These are phyloP conservation scores for Drosophila sproati DNA, from an alignment of 1,140 invertebrate genomes.

Conservation along the genomic window DNA sequence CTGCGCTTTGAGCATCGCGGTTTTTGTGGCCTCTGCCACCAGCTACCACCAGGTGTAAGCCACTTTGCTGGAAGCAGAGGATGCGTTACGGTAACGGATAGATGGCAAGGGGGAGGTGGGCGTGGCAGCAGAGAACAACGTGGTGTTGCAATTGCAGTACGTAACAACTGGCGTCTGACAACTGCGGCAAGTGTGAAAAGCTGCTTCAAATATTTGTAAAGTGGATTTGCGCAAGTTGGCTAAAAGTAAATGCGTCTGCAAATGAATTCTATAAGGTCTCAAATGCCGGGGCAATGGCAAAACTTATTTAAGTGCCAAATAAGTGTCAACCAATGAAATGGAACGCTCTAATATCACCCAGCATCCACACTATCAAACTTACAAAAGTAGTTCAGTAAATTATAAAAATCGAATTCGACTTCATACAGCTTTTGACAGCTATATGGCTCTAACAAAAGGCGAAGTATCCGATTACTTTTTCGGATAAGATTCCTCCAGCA, in stretches of 20 bases:
- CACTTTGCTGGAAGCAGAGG: conserved; percentile 26
- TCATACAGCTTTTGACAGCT: not conserved
- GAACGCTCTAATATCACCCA: conserved; percentile 18
- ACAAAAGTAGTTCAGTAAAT: conserved; percentile 2
- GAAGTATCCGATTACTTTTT: too few species aligned
- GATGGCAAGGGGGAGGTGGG: conserved; percentile 9
- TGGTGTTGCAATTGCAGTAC: conserved; percentile 53
- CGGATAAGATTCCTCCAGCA: too few species aligned
- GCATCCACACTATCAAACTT: conserved; percentile 8
- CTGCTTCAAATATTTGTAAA: conserved; percentile 72
- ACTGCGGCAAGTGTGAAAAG: conserved; percentile 54
- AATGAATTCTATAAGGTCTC: conserved; percentile 66
- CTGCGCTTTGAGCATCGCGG: conserved; percentile 41
- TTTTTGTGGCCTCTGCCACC: conserved; percentile 64
- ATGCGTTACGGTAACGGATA: not conserved
- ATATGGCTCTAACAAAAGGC: not conserved
- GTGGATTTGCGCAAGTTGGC: conserved; percentile 71
- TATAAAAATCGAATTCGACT: not conserved
- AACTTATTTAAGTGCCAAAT: conserved; percentile 45
- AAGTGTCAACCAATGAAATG: conserved; percentile 47
- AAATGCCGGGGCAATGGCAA: conserved; percentile 3
- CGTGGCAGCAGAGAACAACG: conserved; percentile 40
- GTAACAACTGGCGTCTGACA: conserved; percentile 43
- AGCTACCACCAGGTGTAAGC: conserved; percentile 52
- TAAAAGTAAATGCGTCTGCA: conserved; percentile 58